Evolutionary conservation across 2,797 vertebrate species (phyloP).

Genomic region (Melanitta fusca): DNA sequence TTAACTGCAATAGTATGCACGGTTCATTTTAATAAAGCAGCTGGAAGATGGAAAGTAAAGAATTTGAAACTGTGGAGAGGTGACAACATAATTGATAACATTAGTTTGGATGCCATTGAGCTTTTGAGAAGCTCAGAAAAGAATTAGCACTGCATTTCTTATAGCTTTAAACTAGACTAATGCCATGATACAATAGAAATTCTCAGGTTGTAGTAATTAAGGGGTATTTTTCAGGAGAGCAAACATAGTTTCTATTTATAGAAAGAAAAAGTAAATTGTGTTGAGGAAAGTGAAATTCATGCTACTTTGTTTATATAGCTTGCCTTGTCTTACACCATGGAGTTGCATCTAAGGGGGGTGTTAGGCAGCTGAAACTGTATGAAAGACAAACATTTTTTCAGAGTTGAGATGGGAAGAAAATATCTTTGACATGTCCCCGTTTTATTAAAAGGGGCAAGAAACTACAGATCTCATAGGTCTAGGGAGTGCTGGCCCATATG

Average conservation of each 20-base stretch:
- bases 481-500: not conserved
- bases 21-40: not conserved
- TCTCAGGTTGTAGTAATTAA: not conserved
- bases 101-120: not conserved
- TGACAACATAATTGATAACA: not conserved
- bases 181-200: not conserved
- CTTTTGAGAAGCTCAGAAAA: not conserved
- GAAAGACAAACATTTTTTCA: not conserved
- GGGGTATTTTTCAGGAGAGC: not conserved
- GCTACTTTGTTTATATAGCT: not conserved
- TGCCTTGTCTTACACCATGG: not conserved
- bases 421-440: not conserved
- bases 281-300: not conserved
- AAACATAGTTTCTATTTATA: fast-evolving
- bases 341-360: not conserved
- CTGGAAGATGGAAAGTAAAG: not conserved
- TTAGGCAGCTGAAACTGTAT: not conserved
- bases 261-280: too few species aligned
- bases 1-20: not conserved
- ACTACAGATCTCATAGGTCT: fast-evolving
- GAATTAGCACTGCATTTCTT: not conserved
- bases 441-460: not conserved
- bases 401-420: not conserved
- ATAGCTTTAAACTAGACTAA: not conserved
- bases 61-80: not conserved